A percentile compares a stretch with the other conserved stretches of the same genome.
Evolutionary conservation across 2,888 invertebrate species (phyloP).

Genomic region (Tortrix viridana): DNA sequence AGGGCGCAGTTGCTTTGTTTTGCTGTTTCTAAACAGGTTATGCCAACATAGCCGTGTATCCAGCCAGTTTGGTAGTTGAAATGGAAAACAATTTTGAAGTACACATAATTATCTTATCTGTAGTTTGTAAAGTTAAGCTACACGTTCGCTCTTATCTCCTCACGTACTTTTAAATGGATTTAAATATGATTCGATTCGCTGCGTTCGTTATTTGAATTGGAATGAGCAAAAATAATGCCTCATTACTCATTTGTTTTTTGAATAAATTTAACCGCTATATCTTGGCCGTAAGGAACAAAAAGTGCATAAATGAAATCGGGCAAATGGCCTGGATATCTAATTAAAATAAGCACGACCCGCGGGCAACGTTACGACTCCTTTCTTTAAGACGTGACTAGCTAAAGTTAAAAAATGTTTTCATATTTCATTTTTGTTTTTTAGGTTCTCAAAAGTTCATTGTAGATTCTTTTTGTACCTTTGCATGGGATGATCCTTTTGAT

Average conservation of each 20-base stretch:
- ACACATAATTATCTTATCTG: constrained; percentile 18
- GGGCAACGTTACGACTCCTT: constrained; percentile 27
- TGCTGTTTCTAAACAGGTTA: constrained; percentile 40
- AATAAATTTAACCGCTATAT: background rate
- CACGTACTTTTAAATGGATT: background rate
- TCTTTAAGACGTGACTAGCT: constrained; percentile 16
- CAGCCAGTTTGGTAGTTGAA: constrained; percentile 28
- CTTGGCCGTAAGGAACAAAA: constrained; percentile 4
- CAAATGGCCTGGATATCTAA: constrained; percentile 23
- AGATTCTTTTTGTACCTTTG: no score
- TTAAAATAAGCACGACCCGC: constrained; percentile 18
- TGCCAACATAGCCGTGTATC: constrained; percentile 26
- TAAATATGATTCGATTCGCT: no score
- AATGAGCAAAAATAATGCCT: constrained; percentile 1
- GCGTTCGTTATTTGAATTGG: background rate
- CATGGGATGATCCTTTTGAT: no score
- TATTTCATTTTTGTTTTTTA: background rate
- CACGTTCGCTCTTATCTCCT: background rate
- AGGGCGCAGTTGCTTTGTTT: constrained; percentile 53
- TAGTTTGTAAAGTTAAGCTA: constrained; percentile 5
- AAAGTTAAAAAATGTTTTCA: background rate
- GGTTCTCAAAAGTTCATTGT: no score
- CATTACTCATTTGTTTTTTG: background rate
- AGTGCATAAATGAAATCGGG: constrained; percentile 26
- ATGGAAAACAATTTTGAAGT: constrained; percentile 37